A percentile compares a stretch with the other conserved stretches of the same genome.
phyloP scores from a whole-genome alignment of 2,888 invertebrate species.

The Halocaridina rubra region DNA sequence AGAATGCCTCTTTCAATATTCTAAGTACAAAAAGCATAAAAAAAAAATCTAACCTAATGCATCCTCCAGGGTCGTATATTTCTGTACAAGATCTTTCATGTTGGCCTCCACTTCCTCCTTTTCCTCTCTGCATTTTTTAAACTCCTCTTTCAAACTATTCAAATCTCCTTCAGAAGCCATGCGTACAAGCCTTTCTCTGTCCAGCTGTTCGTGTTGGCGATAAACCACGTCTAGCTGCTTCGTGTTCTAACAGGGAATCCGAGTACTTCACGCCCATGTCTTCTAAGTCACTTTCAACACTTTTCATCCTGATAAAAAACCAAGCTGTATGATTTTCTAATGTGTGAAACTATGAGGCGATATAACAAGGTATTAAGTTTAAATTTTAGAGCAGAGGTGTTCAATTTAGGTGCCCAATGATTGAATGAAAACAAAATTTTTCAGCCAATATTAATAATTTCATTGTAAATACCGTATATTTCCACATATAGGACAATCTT shows the following conservation, averaged over 20 bases:
- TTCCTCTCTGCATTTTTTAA: neutral
- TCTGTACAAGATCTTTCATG: conserved; percentile 35
- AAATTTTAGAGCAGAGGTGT: too few relatives aligned
- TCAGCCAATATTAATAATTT: too few relatives aligned
- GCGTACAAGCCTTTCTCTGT: conserved; percentile 21
- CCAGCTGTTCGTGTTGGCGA: conserved; percentile 38
- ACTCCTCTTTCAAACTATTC: conserved; percentile 5
- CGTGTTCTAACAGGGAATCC: conserved; percentile 51
- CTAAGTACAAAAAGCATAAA: too few relatives aligned
- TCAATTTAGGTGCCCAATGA: too few relatives aligned
- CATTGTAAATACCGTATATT: too few relatives aligned
- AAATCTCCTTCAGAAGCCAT: conserved; percentile 37
- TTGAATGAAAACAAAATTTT: too few relatives aligned
- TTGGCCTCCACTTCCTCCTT: conserved; percentile 12
- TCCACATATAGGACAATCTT: too few relatives aligned
- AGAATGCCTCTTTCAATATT: too few relatives aligned
- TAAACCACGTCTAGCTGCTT: conserved; percentile 41
- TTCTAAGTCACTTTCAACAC: conserved; percentile 41
- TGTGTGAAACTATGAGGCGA: too few relatives aligned
- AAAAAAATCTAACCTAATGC: conserved; percentile 48
- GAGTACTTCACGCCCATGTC: conserved; percentile 56
- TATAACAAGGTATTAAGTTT: too few relatives aligned
- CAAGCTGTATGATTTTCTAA: too few relatives aligned
- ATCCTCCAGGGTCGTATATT: conserved; percentile 42
- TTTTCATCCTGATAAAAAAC: conserved; percentile 9